Evolutionary conservation across 1,140 invertebrate genomes (phyloP).

Genomic region (Cydia amplana): DNA sequence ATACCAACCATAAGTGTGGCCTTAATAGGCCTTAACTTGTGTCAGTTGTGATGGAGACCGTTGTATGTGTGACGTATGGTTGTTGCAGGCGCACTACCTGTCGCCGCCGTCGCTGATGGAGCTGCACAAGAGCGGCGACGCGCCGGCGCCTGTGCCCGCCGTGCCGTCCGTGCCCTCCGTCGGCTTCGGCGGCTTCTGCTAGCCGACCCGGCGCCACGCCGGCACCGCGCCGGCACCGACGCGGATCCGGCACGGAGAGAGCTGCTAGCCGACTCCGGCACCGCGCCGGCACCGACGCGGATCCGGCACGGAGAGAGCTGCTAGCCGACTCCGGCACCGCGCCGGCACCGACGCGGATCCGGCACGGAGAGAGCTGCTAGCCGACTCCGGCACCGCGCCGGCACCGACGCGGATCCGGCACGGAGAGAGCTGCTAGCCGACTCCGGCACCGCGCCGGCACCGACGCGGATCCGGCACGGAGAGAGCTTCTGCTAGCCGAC

Average conservation of each 20-base stretch:
- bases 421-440: too few species aligned
- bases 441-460: too few species aligned
- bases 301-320: conserved; percentile 42
- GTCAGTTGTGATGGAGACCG: too few species aligned
- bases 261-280: conserved; percentile 57
- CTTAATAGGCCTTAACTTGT: too few species aligned
- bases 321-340: conserved; percentile 50
- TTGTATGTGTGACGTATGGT: background rate
- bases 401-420: conserved; percentile 4
- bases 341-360: conserved; percentile 15
- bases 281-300: conserved; percentile 29
- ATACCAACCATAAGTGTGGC: too few species aligned
- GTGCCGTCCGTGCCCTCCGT: conserved; percentile 74
- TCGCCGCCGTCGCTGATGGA: conserved; percentile 69
- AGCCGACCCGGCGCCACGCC: conserved; percentile 42
- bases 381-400: conserved; percentile 33
- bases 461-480: too few species aligned
- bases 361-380: conserved; percentile 58
- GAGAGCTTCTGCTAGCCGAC: too few species aligned
- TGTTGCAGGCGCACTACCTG: conserved; percentile 63
- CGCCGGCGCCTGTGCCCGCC: conserved; percentile 54
- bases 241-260: background rate
- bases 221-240: conserved; percentile 27
- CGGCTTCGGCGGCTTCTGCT: conserved; percentile 78
- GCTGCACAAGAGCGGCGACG: conserved; percentile 73